These are phyloP conservation scores for Eupleurogrammus muticus DNA, from an alignment of 2,797 vertebrate species.

Conservation along the genomic window DNA sequence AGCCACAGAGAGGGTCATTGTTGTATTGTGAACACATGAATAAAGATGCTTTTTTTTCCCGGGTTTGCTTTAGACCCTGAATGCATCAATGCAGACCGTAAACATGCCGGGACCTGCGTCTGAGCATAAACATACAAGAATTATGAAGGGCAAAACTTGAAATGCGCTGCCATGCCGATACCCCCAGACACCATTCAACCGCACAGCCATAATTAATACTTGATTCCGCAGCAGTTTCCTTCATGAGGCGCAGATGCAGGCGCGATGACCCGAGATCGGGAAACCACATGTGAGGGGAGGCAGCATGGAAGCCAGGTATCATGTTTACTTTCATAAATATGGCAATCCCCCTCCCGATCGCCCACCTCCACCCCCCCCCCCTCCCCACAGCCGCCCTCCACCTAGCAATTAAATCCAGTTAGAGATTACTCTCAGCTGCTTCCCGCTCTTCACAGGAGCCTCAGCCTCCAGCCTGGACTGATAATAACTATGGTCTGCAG, in stretches of 20 bases:
- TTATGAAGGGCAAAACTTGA: constrained; percentile 83
- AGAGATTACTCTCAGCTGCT: constrained; percentile 84
- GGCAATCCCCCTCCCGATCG: constrained; percentile 75
- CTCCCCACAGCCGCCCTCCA: constrained; percentile 54
- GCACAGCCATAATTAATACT: constrained; percentile 89
- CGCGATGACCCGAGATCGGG: constrained; percentile 82
- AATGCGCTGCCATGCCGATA: constrained; percentile 79
- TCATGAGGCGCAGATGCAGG: constrained; percentile 82
- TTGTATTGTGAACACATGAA: constrained; percentile 73
- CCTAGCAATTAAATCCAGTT: constrained; percentile 83
- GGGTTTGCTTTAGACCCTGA: constrained; percentile 55
- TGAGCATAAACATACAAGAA: constrained; percentile 79
- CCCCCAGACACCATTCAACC: constrained; percentile 83
- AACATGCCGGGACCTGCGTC: constrained; percentile 81
- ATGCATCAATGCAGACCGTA: constrained; percentile 66
- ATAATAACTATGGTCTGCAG: constrained; percentile 79
- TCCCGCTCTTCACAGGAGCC: constrained; percentile 78
- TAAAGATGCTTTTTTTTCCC: constrained; percentile 57
- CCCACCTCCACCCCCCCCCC: constrained; percentile 11
- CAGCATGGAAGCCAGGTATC: constrained; percentile 72
- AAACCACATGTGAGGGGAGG: constrained; percentile 86
- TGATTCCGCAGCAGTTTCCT: constrained; percentile 83
- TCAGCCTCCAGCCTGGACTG: constrained; percentile 79
- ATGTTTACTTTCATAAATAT: constrained; percentile 86
- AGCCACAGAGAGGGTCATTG: constrained; percentile 77